Evolutionary conservation across 2,888 invertebrate genomes (phyloP), one percentile per base, ranked within the genome.

Genomic region (Cephus sareptanus): DNA sequence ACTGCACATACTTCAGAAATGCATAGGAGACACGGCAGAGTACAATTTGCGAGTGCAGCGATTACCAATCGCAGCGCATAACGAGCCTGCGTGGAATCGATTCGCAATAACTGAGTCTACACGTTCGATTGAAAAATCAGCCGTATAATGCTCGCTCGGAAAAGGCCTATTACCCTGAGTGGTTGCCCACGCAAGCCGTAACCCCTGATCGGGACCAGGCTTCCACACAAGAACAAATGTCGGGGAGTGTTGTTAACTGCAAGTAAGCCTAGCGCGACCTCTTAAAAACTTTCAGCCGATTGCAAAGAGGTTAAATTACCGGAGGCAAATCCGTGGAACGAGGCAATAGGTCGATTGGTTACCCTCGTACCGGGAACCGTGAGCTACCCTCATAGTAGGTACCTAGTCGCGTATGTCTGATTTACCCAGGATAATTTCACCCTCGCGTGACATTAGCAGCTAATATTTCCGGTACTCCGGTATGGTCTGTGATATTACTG

Each of bases 321-420:
- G 81, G 79, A 83, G 84, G 82, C 83, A 80, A 82, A 85, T 86
- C 79, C 84, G 82, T 81, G 83, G 81, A 83, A 83, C 82, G 81
- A 83, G 82, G 85, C 80, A 84, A 85, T 83, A 83, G 82, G 85
- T 81, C 83, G 85, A 87, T 89, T 86, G 87, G 88, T 87, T 56
- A 15, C 40, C 23, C 23, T 88, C 85, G 85, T 90, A 89, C 89
- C 85, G 81, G 85, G 89, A 89, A 89, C 82, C 82, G 81, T 78
- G 81, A 69, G 23, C 23, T 56, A 56, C 40, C 40, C 40, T 56
- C 40, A 23, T 23, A 56, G 40, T 56, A 75, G 78, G 30, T 34
- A 69, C 34, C 81, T 83, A 79, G 82, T 85, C 85, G 82, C 82
- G 81, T 82, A 83, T 81, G 82, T 82, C 87, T 88, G 86, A 89